These are phyloP conservation scores for Patella vulgata DNA, from an alignment of 1,140 invertebrate genomes.

Conservation along the genomic window DNA sequence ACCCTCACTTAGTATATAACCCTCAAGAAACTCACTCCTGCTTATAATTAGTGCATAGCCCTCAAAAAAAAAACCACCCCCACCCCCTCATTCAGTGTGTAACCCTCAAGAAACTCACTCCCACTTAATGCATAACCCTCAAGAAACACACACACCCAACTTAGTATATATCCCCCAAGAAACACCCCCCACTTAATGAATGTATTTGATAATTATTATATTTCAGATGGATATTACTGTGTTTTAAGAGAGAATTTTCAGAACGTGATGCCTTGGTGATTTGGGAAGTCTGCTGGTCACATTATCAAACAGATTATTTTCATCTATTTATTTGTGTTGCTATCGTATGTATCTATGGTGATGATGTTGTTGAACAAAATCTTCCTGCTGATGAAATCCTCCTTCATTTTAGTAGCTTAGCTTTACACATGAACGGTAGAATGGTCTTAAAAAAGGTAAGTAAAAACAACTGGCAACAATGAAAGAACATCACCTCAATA, in stretches of 20 bases:
- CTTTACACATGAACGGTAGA: conserved; percentile 95
- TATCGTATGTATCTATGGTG: conserved; percentile 90
- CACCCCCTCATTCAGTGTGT: too few species aligned
- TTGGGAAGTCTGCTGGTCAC: conserved; percentile 96
- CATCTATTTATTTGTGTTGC: conserved; percentile 91
- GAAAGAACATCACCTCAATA: too few species aligned
- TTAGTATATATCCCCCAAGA: too few species aligned
- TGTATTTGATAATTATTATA: too few species aligned
- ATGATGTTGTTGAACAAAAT: conserved; percentile 86
- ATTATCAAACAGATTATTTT: conserved; percentile 92
- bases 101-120: too few species aligned
- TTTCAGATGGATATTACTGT: conserved; percentile 93
- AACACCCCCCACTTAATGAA: too few species aligned
- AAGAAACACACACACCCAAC: too few species aligned
- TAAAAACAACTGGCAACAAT: background rate
- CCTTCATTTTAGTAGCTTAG: conserved; percentile 91
- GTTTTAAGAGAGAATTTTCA: conserved; percentile 83
- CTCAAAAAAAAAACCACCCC: too few species aligned
- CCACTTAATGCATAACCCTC: too few species aligned
- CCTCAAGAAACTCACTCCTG: too few species aligned
- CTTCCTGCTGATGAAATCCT: conserved; percentile 92
- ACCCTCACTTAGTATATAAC: too few species aligned
- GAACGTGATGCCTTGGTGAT: conserved; percentile 85
- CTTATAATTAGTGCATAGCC: too few species aligned
- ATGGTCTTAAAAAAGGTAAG: conserved; percentile 84